Evolutionary conservation across 2,888 invertebrate genomes (phyloP).

Genomic region (Agelastica alni): DNA sequence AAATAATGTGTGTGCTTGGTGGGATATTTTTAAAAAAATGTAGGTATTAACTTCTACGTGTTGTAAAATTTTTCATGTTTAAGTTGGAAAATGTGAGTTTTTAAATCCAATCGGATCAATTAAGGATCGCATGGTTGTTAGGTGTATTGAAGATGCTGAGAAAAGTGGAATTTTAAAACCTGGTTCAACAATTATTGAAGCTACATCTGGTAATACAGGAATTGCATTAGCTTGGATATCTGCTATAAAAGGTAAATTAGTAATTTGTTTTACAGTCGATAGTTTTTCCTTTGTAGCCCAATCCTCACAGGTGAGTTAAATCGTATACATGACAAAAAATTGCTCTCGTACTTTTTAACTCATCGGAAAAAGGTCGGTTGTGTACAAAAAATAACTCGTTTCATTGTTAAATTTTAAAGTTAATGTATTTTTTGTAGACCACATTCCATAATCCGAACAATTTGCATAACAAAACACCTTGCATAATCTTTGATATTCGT

Average conservation of each 20-base stretch:
- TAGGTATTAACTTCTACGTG: not conserved
- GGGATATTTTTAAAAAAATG: not conserved
- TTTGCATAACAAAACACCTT: no score
- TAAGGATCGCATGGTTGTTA: constrained; percentile 89
- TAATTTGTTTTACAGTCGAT: not conserved
- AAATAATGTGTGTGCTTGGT: not conserved
- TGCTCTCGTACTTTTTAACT: no score
- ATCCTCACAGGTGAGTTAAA: no score
- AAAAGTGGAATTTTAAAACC: constrained; percentile 80
- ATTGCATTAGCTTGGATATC: constrained; percentile 95
- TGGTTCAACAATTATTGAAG: constrained; percentile 92
- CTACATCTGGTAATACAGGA: constrained; percentile 85
- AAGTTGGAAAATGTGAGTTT: constrained; percentile 97
- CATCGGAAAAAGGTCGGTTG: no score
- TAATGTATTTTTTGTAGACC: no score
- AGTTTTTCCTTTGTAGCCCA: no score
- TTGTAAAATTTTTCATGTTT: not conserved
- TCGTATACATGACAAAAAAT: no score
- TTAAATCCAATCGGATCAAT: constrained; percentile 97
- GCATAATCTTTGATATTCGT: no score
- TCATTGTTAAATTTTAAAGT: no score
- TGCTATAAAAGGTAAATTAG: constrained; percentile 72
- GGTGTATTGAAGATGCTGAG: constrained; percentile 97
- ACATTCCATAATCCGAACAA: no score
- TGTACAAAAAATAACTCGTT: no score